Evolutionary conservation across 2,888 invertebrate species (phyloP).

Genomic region (Lottia scabra): DNA sequence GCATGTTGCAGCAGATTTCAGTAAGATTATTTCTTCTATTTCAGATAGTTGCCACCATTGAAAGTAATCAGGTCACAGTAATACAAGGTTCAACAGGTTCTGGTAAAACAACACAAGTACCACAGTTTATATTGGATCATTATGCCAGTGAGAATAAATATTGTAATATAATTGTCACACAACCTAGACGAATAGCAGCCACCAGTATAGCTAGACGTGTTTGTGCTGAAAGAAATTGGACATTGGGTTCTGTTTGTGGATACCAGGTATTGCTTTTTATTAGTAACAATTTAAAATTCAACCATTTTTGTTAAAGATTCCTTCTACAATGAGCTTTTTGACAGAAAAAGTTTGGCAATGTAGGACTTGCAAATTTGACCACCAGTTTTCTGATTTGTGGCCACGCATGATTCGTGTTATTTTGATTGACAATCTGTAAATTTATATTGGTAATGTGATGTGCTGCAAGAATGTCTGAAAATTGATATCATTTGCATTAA

Average conservation of each 20-base stretch:
- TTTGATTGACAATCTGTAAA: no score
- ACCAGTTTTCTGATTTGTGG: no score
- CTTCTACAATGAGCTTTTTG: no score
- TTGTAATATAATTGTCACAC: slow-evolving; percentile 90
- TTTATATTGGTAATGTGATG: no score
- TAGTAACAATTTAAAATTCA: no score
- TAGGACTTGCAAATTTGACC: no score
- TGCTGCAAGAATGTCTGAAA: no score
- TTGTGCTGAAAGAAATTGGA: slow-evolving; percentile 85
- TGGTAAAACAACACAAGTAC: slow-evolving; percentile 91
- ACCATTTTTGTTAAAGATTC: no score
- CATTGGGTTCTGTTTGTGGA: slow-evolving; percentile 85
- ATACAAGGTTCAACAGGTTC: slow-evolving; percentile 95
- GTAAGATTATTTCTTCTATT: neutral
- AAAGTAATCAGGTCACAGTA: slow-evolving; percentile 84
- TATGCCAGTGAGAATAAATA: slow-evolving; percentile 74
- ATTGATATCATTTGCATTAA: no score
- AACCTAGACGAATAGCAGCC: slow-evolving; percentile 93
- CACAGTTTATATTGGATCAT: slow-evolving; percentile 91
- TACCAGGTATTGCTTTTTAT: slow-evolving; percentile 81
- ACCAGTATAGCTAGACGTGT: slow-evolving; percentile 89
- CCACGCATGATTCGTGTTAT: no score
- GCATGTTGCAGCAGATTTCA: neutral
- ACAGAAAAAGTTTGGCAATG: no score
- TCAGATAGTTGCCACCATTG: slow-evolving; percentile 81